Percentiles rank a stretch among this genome's conserved stretches.
Evolutionary conservation across 2,888 invertebrate genomes (phyloP).

Genomic region (Pardosa pseudoannulata): DNA sequence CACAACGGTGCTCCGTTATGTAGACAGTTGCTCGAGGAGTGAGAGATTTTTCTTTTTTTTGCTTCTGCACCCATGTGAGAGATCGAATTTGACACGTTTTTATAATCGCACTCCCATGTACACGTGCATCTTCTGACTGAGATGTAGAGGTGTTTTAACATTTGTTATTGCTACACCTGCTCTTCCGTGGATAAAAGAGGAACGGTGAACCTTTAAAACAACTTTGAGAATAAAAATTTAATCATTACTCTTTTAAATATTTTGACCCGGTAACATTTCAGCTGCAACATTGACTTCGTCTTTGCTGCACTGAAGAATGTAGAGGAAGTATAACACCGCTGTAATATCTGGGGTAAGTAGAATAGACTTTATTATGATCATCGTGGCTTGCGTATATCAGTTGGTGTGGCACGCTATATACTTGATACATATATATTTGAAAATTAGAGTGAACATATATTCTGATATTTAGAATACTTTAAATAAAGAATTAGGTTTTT

Average conservation of each 20-base stretch:
- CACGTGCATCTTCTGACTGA: slow-evolving; percentile 31
- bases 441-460: too few species aligned
- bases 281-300: neutral
- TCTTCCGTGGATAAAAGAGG: neutral
- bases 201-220: neutral
- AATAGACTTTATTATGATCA: neutral
- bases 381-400: slow-evolving; percentile 15
- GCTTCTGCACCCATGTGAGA: neutral
- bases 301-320: slow-evolving; percentile 35
- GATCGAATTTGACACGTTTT: neutral
- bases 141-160: slow-evolving; percentile 40
- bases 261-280: neutral
- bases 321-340: slow-evolving; percentile 25
- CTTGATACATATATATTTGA: too few species aligned
- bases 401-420: slow-evolving; percentile 60
- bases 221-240: neutral
- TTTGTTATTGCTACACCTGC: slow-evolving; percentile 23
- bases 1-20: neutral
- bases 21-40: neutral
- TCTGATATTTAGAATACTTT: too few species aligned
- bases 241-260: neutral
- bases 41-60: neutral
- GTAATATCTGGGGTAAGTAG: slow-evolving; percentile 60
- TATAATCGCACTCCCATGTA: neutral
- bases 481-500: too few species aligned